Evolutionary conservation across 2,797 vertebrate genomes (phyloP).

Genomic region (Silurus aristotelis): DNA sequence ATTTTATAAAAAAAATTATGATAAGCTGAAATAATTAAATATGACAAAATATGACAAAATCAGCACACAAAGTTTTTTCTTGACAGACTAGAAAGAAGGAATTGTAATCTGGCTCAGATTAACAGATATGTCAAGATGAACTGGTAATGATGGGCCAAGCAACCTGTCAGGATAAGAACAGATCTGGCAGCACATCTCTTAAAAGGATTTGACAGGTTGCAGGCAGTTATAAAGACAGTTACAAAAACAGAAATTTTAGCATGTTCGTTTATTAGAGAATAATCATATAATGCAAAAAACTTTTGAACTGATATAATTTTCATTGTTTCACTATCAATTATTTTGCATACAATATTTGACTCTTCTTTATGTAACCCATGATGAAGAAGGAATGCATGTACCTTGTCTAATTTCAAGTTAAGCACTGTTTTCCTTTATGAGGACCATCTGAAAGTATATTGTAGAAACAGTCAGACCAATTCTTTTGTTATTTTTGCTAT

Average conservation of each 20-base stretch:
- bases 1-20: neutral
- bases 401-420: neutral
- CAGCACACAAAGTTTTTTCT: neutral
- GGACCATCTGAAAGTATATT: neutral
- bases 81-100: neutral
- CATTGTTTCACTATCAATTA: neutral
- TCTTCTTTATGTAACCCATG: neutral
- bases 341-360: neutral
- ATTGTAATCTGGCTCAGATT: neutral
- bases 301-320: neutral
- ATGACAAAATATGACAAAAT: neutral
- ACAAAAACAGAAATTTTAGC: neutral
- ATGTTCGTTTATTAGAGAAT: neutral
- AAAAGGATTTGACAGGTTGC: neutral
- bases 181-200: neutral
- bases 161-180: neutral
- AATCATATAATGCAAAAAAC: neutral
- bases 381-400: neutral
- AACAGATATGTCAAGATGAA: constrained; percentile 2
- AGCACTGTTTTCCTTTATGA: neutral
- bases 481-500: neutral
- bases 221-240: neutral
- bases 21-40: no score
- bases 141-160: neutral
- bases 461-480: neutral